phyloP scores from a whole-genome alignment of 2,113 vertebrate genomes.

The Gadus chalcogrammus region DNA sequence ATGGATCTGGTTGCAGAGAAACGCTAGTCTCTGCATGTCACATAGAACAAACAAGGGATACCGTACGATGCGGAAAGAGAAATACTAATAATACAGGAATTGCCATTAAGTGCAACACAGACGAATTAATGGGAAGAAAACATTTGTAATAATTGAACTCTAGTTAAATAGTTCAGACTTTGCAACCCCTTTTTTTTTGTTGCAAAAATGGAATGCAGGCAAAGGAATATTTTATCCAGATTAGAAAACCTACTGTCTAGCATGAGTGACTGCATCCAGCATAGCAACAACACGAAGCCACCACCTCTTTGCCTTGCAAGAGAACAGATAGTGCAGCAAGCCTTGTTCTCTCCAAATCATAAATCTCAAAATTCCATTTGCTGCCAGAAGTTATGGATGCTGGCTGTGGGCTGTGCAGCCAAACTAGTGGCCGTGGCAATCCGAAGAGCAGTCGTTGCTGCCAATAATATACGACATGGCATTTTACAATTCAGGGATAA shows the following conservation, averaged over 20 bases:
- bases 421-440: not conserved
- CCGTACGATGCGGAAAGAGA: not conserved
- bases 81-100: not conserved
- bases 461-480: not conserved
- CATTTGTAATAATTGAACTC: not conserved
- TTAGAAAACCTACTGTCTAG: conserved; percentile 10
- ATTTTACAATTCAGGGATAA: not conserved
- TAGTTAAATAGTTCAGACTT: not conserved
- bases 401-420: not conserved
- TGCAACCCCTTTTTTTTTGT: not conserved
- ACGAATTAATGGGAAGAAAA: not conserved
- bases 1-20: conserved; percentile 7
- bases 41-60: not conserved
- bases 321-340: conserved; percentile 12
- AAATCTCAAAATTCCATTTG: conserved; percentile 14
- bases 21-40: conserved; percentile 2
- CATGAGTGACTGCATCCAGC: not conserved
- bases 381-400: conserved; percentile 15
- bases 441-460: no score
- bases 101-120: not conserved
- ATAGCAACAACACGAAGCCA: conserved; percentile 3
- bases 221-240: conserved; percentile 21
- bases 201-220: conserved; percentile 1
- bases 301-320: conserved; percentile 1
- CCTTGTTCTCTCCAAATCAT: conserved; percentile 7